Conservation (phyloP, 35 echinoderm and acorn worm genomes). For the Strongylocentrotus purpuratus region DNA sequence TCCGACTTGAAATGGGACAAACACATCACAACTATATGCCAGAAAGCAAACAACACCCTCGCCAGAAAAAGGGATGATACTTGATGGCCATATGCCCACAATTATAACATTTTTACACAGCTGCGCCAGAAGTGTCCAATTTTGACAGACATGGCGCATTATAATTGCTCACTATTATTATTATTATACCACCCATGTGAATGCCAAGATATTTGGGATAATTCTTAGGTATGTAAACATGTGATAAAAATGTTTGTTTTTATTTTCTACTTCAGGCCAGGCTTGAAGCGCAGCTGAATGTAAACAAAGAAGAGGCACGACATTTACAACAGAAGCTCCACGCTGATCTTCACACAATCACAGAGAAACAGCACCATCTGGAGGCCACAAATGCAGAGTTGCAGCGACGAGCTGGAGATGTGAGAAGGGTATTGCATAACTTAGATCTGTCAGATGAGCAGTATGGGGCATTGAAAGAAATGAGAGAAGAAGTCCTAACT, state of each 20-base stretch:
- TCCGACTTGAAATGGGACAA: too few species aligned
- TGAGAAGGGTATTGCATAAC: constrained; percentile 67
- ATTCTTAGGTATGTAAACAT: too few species aligned
- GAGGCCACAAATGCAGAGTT: constrained; percentile 84
- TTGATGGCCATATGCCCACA: too few species aligned
- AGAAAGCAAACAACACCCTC: too few species aligned
- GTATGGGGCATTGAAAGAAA: constrained; percentile 61
- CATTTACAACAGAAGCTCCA: constrained; percentile 65
- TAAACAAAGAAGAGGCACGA: constrained; percentile 79
- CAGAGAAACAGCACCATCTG: constrained; percentile 72
- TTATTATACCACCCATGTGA: too few species aligned
- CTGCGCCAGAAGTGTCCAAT: too few species aligned
- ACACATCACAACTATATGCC: too few species aligned
- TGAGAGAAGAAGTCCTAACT: constrained; percentile 66
- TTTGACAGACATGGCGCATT: too few species aligned
- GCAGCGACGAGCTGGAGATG: constrained; percentile 72
- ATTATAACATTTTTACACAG: too few species aligned
- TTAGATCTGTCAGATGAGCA: constrained; percentile 76
- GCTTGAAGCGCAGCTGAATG: constrained; percentile 85
- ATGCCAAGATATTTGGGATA: too few species aligned
- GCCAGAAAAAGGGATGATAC: too few species aligned
- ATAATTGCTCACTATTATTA: too few species aligned
- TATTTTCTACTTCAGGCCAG: constrained; percentile 72
- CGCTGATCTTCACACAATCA: constrained; percentile 76
- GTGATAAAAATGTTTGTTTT: background rate